Percentiles rank a stretch among this genome's conserved stretches.
Conservation (phyloP, 30 jellyfish, hydroid and myxozoan genomes). For the Pseudorhiza aurosa region DNA sequence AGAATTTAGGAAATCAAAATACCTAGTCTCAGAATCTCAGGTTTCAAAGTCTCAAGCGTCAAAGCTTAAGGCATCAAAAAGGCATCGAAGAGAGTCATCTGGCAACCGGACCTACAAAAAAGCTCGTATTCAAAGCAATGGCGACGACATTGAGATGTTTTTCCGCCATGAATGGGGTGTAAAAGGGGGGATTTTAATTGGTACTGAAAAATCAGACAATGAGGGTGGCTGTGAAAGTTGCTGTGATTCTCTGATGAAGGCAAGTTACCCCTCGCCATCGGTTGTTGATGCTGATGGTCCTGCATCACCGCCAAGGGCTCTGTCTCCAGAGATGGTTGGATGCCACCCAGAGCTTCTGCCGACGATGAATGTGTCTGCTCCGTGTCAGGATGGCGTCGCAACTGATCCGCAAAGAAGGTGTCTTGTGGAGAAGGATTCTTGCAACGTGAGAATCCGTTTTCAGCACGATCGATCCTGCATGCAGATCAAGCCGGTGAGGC, state of each 20-base stretch:
- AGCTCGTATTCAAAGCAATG: conserved; percentile 1
- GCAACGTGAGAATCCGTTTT: neutral
- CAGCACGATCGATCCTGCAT: conserved; percentile 3
- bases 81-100: no score
- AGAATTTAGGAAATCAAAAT: no score
- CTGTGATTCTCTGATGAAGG: conserved; percentile 32
- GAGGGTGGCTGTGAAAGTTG: conserved; percentile 22
- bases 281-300: neutral
- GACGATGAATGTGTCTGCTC: neutral
- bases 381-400: no score
- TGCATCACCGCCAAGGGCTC: conserved; percentile 63
- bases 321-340: neutral
- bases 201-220: neutral
- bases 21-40: no score
- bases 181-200: neutral
- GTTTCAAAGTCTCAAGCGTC: no score
- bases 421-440: neutral
- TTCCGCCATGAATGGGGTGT: neutral
- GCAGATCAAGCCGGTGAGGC: conserved; percentile 26
- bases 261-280: conserved; percentile 43
- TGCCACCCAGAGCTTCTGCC: neutral
- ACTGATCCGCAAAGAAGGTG: no score
- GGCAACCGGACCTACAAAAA: neutral
- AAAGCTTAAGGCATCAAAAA: no score
- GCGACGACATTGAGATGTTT: no score